A percentile compares a stretch with the other conserved stretches of the same genome.
Evolutionary conservation across 2,113 vertebrate genomes (phyloP).

Genomic region (Nerophis lumbriciformis): DNA sequence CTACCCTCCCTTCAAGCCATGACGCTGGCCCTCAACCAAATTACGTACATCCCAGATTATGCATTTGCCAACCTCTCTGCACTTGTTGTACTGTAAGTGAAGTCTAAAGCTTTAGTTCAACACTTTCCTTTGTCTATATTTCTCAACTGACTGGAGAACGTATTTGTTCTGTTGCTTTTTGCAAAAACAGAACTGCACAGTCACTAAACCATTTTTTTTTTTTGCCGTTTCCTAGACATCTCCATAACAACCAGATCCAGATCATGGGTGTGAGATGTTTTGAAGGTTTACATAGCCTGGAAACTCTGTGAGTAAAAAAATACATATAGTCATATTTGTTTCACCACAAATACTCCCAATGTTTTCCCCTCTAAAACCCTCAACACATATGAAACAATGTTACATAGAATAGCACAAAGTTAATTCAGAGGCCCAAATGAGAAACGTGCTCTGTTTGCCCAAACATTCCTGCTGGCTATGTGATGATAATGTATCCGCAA

Average conservation of each 20-base stretch:
- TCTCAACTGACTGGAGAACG: slow-evolving; percentile 10
- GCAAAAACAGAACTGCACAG: slow-evolving; percentile 15
- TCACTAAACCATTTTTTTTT: slow-evolving; percentile 16
- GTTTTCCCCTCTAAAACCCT: background rate
- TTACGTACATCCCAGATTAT: slow-evolving; percentile 83
- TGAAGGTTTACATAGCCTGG: slow-evolving; percentile 86
- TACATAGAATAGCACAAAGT: background rate
- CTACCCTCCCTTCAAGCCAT: slow-evolving; percentile 90
- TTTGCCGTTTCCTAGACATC: slow-evolving; percentile 74
- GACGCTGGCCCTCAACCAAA: slow-evolving; percentile 93
- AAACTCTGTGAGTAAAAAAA: slow-evolving; percentile 86
- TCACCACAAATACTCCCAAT: background rate
- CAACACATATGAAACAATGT: slow-evolving; percentile 2
- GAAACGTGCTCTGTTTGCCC: slow-evolving; percentile 33
- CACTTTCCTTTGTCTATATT: background rate
- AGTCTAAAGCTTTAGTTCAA: background rate
- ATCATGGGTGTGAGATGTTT: slow-evolving; percentile 84
- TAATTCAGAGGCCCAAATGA: slow-evolving; percentile 34
- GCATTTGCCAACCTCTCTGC: slow-evolving; percentile 92
- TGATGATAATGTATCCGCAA: slow-evolving; percentile 36
- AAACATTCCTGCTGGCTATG: slow-evolving; percentile 27
- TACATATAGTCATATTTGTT: background rate
- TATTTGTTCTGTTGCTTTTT: slow-evolving; percentile 2
- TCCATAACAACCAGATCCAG: slow-evolving; percentile 92
- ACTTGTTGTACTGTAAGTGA: slow-evolving; percentile 90